Evolutionary conservation across 2,113 vertebrate genomes (phyloP).

Genomic region (Chloropsis cyanopogon): DNA sequence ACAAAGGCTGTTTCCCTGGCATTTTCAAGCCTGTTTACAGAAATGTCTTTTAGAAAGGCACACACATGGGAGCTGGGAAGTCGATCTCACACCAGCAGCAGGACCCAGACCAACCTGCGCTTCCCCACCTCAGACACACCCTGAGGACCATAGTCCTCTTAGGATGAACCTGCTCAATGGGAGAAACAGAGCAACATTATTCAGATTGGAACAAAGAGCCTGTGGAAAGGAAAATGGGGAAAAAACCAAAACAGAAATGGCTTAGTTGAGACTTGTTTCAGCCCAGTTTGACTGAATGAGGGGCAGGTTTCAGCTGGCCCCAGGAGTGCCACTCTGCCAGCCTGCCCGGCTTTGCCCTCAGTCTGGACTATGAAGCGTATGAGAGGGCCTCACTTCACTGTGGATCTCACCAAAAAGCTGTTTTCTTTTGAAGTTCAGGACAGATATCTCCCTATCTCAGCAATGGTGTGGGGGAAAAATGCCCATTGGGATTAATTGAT

Average conservation of each 20-base stretch:
- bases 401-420: neutral
- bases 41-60: neutral
- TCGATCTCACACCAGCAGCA: neutral
- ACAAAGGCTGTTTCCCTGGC: neutral
- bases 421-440: neutral
- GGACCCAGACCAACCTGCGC: neutral
- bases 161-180: neutral
- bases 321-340: neutral
- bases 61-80: accelerated
- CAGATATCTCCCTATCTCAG: neutral
- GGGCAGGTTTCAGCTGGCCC: neutral
- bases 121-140: accelerated
- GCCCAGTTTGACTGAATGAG: neutral
- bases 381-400: neutral
- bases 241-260: neutral
- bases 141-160: neutral
- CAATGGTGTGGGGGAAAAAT: accelerated
- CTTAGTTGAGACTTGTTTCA: neutral
- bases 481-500: neutral
- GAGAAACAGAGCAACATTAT: neutral
- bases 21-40: neutral
- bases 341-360: neutral
- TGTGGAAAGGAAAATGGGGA: neutral
- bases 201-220: neutral
- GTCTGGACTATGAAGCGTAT: neutral